phyloP scores from a whole-genome alignment of 2,797 vertebrate species.

The Trematocara caparti region DNA sequence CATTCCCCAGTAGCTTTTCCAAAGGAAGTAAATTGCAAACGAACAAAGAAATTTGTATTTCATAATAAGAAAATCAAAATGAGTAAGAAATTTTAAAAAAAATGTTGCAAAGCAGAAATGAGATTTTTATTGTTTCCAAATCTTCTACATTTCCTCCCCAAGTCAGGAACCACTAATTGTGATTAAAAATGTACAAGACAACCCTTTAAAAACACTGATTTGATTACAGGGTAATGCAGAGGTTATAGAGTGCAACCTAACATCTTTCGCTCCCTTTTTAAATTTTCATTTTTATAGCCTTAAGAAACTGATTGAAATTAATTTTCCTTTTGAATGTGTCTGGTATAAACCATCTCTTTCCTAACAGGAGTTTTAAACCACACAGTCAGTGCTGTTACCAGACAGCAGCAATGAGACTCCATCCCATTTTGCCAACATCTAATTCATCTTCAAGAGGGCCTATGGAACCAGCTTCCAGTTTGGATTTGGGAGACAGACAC shows the following conservation, averaged over 20 bases:
- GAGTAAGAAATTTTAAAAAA: neutral
- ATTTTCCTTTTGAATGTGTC: neutral
- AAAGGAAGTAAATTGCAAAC: neutral
- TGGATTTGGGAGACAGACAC: neutral
- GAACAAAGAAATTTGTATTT: neutral
- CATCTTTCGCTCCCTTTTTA: neutral
- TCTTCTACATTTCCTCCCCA: neutral
- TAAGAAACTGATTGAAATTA: neutral
- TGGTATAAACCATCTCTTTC: neutral
- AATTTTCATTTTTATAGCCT: neutral
- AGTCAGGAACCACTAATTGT: neutral
- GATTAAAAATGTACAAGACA: neutral
- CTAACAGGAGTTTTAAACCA: slow-evolving; percentile 7
- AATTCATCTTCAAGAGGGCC: neutral
- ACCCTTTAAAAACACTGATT: neutral
- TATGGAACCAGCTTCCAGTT: neutral
- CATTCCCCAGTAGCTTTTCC: neutral
- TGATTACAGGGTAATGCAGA: slow-evolving; percentile 11
- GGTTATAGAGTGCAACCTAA: neutral
- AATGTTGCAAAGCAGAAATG: neutral
- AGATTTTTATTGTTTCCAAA: neutral
- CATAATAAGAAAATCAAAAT: neutral
- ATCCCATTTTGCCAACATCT: neutral
- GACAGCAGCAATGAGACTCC: slow-evolving; percentile 34
- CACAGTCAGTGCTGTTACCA: slow-evolving; percentile 19